Evolutionary conservation across 2,113 vertebrate species (phyloP).

Genomic region (Corvus moneduloides): DNA sequence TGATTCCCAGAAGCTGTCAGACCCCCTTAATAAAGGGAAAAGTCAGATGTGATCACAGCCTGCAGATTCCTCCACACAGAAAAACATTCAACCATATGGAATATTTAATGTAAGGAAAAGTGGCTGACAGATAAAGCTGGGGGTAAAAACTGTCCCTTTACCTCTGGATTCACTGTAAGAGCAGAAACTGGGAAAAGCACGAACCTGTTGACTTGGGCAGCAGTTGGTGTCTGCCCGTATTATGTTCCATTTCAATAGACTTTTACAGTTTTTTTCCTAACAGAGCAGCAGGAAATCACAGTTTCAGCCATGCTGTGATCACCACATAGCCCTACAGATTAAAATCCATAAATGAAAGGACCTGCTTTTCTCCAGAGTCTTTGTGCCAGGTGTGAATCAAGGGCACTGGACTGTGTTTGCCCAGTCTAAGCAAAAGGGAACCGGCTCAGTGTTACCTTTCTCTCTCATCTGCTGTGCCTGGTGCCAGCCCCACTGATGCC

Average conservation of each 20-base stretch:
- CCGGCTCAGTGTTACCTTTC: not conserved
- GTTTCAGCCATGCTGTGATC: not conserved
- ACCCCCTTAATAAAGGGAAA: not conserved
- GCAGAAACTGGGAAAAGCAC: not conserved
- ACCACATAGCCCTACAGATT: not conserved
- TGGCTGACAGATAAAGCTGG: not conserved
- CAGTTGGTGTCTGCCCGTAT: not conserved
- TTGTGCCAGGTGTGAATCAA: not conserved
- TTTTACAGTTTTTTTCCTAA: not conserved
- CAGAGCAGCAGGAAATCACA: not conserved
- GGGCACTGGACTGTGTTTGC: not conserved
- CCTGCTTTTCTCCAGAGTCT: not conserved
- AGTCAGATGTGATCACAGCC: not conserved
- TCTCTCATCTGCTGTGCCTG: not conserved
- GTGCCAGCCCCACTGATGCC: conserved; percentile 18
- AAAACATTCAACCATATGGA: not conserved
- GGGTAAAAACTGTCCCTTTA: not conserved
- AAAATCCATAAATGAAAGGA: not conserved
- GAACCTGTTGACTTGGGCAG: not conserved
- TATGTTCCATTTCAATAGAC: not conserved
- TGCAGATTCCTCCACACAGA: not conserved
- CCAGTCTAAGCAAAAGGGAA: not conserved
- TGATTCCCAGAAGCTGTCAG: not conserved
- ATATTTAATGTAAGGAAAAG: not conserved
- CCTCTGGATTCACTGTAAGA: not conserved